Evolutionary conservation across 2,113 vertebrate species (phyloP).

Genomic region (Vicugna pacos): DNA sequence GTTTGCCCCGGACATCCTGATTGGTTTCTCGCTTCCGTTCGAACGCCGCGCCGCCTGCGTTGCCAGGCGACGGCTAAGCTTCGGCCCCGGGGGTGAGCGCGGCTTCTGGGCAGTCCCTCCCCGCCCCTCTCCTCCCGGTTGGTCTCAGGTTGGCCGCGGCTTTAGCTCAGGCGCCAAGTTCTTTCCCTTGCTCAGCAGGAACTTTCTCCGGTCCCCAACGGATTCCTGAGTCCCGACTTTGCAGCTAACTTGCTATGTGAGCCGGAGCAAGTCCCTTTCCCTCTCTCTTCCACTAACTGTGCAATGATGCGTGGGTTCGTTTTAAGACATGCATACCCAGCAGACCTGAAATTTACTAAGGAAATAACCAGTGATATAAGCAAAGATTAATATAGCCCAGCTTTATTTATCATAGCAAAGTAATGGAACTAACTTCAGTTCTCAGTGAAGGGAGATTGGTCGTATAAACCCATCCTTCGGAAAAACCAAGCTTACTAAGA

Average conservation of each 20-base stretch:
- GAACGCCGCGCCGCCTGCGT: slow-evolving; percentile 77
- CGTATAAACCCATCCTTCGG: not conserved
- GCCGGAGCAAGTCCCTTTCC: not conserved
- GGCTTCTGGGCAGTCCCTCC: not conserved
- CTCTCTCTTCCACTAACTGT: not conserved
- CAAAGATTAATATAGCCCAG: not conserved
- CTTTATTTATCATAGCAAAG: not conserved
- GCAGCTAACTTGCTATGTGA: not conserved
- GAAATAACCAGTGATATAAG: not conserved
- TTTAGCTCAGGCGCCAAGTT: rapidly evolving
- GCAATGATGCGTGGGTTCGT: not conserved
- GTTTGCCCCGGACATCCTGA: slow-evolving; percentile 82
- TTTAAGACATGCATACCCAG: not conserved
- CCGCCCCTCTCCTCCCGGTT: rapidly evolving
- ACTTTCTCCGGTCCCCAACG: not conserved
- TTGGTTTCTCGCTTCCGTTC: slow-evolving; percentile 81
- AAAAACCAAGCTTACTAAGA: not conserved
- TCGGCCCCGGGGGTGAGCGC: rapidly evolving
- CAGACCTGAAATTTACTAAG: not conserved
- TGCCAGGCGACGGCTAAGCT: slow-evolving; percentile 70
- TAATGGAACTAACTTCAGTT: not conserved
- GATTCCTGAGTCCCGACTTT: not conserved
- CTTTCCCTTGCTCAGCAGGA: not conserved
- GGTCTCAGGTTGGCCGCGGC: rapidly evolving
- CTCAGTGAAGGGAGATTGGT: not conserved